Conservation (phyloP, 2,797 vertebrate species). For the Leptoclinus maculatus region DNA sequence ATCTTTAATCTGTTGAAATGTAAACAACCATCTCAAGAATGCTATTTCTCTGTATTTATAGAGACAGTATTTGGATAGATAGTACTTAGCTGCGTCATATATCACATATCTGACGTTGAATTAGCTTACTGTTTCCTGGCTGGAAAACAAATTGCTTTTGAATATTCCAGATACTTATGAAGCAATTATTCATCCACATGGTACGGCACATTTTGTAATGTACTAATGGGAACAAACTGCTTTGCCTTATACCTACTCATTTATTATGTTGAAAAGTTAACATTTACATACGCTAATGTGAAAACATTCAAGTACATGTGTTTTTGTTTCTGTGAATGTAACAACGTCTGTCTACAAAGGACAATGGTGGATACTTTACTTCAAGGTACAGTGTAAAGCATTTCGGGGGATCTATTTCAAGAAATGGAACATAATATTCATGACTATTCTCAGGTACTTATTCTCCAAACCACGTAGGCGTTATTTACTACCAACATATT, state of each 20-base stretch:
- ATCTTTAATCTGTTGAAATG: neutral
- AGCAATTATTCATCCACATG: neutral
- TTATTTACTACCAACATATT: too few relatives aligned
- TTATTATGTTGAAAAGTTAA: neutral
- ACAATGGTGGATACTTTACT: neutral
- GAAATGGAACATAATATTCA: too few relatives aligned
- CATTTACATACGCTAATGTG: neutral
- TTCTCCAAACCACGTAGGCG: too few relatives aligned
- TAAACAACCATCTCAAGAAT: neutral
- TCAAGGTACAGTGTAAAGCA: too few relatives aligned
- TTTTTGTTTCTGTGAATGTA: neutral
- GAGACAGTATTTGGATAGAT: neutral
- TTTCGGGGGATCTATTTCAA: too few relatives aligned
- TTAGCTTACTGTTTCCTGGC: neutral
- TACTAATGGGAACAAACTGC: neutral
- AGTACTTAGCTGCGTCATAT: neutral
- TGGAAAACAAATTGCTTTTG: neutral
- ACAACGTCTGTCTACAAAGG: neutral
- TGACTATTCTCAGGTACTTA: too few relatives aligned
- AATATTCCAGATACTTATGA: neutral
- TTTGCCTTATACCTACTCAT: neutral
- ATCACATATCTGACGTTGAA: neutral
- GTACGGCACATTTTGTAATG: neutral
- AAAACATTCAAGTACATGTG: neutral
- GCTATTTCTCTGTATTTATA: neutral